Percentiles rank a stretch among this genome's conserved stretches.
Evolutionary conservation across 2,797 vertebrate species (phyloP).

Genomic region (Megaceryle alcyon): DNA sequence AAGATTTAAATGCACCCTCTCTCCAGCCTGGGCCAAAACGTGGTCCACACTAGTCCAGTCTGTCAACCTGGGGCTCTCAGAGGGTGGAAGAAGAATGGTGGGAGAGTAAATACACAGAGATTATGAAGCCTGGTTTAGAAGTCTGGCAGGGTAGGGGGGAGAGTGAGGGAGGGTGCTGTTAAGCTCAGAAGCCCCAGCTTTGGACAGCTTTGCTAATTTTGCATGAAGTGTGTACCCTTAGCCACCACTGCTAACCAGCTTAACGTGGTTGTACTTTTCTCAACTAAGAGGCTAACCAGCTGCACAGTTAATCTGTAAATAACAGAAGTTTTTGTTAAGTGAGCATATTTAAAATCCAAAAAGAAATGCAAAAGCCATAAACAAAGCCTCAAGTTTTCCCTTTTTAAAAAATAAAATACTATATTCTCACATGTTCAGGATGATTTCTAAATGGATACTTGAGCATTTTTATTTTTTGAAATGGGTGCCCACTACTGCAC

Average conservation of each 20-base stretch:
- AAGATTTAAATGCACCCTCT: neutral
- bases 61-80: neutral
- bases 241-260: neutral
- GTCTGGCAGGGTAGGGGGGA: accelerated
- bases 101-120: neutral
- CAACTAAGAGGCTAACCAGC: neutral
- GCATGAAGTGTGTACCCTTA: neutral
- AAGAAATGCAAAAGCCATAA: neutral
- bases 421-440: neutral
- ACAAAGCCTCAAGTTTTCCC: neutral
- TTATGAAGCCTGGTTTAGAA: neutral
- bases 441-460: neutral
- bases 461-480: neutral
- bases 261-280: neutral
- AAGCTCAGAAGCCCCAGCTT: neutral
- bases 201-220: neutral
- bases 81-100: neutral
- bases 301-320: neutral
- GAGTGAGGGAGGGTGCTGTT: neutral
- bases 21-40: neutral
- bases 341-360: neutral
- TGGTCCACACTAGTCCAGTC: neutral
- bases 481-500: neutral
- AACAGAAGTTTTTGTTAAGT: neutral
- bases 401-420: neutral